phyloP scores from a whole-genome alignment of 2,888 invertebrate species.

The Carabus problematicus region DNA sequence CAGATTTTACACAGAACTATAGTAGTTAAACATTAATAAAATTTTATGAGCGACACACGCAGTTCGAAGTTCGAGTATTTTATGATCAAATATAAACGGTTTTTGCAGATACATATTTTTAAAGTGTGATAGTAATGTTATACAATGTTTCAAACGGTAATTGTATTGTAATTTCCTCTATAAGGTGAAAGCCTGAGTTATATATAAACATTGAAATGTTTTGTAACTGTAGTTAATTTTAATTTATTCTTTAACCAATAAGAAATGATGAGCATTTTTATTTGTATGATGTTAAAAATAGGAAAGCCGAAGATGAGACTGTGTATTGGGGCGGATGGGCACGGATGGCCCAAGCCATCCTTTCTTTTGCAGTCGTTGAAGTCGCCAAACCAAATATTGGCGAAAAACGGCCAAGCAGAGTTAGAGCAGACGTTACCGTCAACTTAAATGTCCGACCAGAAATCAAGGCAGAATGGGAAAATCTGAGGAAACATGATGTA shows the following conservation, averaged over 20 bases:
- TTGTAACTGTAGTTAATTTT: no score
- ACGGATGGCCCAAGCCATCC: constrained; percentile 95
- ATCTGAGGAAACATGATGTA: constrained; percentile 95
- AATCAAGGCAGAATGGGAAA: constrained; percentile 97
- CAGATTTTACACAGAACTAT: no score
- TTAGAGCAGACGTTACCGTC: constrained; percentile 93
- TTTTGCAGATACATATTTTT: background rate
- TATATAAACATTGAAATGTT: no score
- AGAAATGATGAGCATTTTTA: no score
- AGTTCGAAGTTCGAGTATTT: no score
- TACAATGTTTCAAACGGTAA: no score
- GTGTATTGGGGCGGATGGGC: constrained; percentile 98
- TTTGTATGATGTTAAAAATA: constrained; percentile 52
- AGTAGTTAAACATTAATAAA: no score
- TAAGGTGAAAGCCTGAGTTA: no score
- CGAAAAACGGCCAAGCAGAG: constrained; percentile 93
- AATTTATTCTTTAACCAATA: no score
- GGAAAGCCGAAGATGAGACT: constrained; percentile 84
- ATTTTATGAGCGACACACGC: background rate
- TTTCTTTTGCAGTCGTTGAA: constrained; percentile 92
- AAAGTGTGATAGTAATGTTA: background rate
- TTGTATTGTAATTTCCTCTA: no score
- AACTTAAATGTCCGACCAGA: constrained; percentile 89
- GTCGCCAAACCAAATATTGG: constrained; percentile 91
- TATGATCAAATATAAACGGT: background rate